A percentile compares a stretch with the other conserved stretches of the same genome.
phyloP scores from a whole-genome alignment of 2,797 vertebrate genomes.

The Oreochromis mossambicus region DNA sequence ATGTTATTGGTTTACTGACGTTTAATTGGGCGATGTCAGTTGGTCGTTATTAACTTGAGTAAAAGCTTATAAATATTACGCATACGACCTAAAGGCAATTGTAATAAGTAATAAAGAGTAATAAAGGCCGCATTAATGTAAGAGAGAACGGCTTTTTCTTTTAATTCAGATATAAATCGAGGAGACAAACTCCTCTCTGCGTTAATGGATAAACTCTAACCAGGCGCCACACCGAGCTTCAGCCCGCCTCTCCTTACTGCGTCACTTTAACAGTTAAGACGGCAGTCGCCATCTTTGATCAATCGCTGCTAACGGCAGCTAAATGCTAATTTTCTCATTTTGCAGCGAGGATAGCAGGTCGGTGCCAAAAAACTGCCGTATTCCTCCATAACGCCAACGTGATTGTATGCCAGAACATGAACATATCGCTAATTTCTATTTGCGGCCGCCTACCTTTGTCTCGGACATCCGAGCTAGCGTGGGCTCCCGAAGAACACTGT shows the following conservation, averaged over 20 bases:
- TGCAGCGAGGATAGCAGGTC: not conserved
- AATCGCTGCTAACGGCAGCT: conserved; percentile 39
- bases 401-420: fast-evolving
- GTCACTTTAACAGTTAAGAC: conserved; percentile 40
- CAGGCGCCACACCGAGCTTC: conserved; percentile 8
- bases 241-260: conserved; percentile 63
- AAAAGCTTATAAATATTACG: not conserved
- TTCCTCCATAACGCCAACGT: fast-evolving
- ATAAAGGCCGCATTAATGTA: not conserved
- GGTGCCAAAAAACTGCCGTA: fast-evolving
- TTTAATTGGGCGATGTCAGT: not conserved
- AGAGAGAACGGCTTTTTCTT: no score
- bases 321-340: not conserved
- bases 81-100: not conserved
- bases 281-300: conserved; percentile 69
- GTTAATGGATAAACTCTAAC: not conserved
- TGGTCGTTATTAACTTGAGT: not conserved
- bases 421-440: fast-evolving
- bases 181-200: not conserved
- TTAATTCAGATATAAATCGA: not conserved
- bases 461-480: fast-evolving
- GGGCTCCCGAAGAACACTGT: not conserved
- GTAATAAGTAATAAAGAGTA: not conserved
- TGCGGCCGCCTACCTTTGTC: conserved; percentile 16
- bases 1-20: not conserved